Base-by-base conservation (phyloP, 2,797 vertebrate genomes). In the Fringilla coelebs region DNA sequence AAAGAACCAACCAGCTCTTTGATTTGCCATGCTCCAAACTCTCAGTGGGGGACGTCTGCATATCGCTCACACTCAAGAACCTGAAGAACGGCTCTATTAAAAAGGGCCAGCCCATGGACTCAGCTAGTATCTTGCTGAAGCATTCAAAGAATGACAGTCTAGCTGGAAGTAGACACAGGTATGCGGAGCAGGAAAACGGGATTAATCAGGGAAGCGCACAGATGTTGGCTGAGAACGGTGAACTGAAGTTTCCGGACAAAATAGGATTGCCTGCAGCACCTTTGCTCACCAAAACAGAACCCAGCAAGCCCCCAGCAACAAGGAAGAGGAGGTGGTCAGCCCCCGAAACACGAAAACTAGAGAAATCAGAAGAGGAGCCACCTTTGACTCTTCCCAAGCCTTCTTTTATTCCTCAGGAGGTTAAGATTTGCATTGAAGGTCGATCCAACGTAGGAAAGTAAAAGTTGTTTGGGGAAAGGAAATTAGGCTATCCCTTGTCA, bases 361-460 rank as follows among this genome's bases (percentile, higher is more conserved):
- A 99, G 97, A 99, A 98, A 97, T 97, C 97, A 6, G 99, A 99
- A 95, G 99, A 99, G 92, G 99, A 99, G 97, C 99, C 98, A 32
- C 99, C 99, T 75, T 98, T 98, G 98, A 99, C 98, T 98, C 98
- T 99, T 97, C 99, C 99, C 87, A 99, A 99, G 98, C 99, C 99
- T 98, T 99, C 99, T 95, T 99, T 99, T 97, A 99, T 99, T 98
- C 98, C 99, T 98, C 98, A 99, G 96, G 98, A 99, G 98, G 98
- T 99, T 98, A 99, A 99, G 98, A 98, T 99, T 98, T 99, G 98
- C 98, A 99, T 99, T 72, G 99, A 99, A 98, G 99, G 99, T 98
- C 98, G 99, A 97, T 99, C 99, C 84, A 99, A 99, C 81, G 98
- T 99, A 97, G 99, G 99, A 98, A 99, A 99, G 98, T 99, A 98